A percentile compares a stretch with the other conserved stretches of the same genome.
Conservation (phyloP, 2,888 invertebrate species). For the Ametastegia equiseti region DNA sequence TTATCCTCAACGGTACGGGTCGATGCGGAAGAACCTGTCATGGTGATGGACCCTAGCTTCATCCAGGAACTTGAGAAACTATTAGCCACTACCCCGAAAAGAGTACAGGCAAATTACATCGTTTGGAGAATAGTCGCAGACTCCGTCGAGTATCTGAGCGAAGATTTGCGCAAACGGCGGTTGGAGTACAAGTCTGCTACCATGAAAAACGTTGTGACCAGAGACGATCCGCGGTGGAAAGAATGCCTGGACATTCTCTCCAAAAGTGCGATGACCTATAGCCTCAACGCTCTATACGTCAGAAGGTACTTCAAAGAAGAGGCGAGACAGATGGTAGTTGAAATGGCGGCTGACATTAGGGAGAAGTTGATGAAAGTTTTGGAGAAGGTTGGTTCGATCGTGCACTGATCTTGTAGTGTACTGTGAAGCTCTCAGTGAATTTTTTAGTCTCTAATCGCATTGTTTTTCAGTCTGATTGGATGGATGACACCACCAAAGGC, state of each 20-base stretch:
- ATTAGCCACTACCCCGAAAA: conserved; percentile 79
- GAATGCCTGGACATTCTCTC: conserved; percentile 91
- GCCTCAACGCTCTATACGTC: conserved; percentile 91
- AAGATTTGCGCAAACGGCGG: conserved; percentile 76
- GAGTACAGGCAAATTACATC: conserved; percentile 91
- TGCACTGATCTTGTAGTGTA: too few species aligned
- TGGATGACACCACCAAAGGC: conserved; percentile 90
- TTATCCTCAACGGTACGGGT: conserved; percentile 83
- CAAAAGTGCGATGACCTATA: conserved; percentile 83
- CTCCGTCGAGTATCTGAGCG: conserved; percentile 88
- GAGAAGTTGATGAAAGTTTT: conserved; percentile 89
- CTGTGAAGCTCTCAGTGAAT: too few species aligned
- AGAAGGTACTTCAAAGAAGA: conserved; percentile 91
- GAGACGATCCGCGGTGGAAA: conserved; percentile 83
- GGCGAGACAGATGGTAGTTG: conserved; percentile 89
- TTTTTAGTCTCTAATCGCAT: too few species aligned
- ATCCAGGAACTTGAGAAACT: conserved; percentile 84
- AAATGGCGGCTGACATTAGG: conserved; percentile 93
- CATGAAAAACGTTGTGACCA: too few species aligned
- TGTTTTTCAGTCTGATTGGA: conserved; percentile 85
- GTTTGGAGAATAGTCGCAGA: conserved; percentile 94
- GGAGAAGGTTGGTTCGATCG: conserved; percentile 79
- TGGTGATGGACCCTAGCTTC: conserved; percentile 91
- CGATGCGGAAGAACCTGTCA: conserved; percentile 85
- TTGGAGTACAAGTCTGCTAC: too few species aligned